Evolutionary conservation across 2,797 vertebrate species (phyloP).

Genomic region (Coreius guichenoti): DNA sequence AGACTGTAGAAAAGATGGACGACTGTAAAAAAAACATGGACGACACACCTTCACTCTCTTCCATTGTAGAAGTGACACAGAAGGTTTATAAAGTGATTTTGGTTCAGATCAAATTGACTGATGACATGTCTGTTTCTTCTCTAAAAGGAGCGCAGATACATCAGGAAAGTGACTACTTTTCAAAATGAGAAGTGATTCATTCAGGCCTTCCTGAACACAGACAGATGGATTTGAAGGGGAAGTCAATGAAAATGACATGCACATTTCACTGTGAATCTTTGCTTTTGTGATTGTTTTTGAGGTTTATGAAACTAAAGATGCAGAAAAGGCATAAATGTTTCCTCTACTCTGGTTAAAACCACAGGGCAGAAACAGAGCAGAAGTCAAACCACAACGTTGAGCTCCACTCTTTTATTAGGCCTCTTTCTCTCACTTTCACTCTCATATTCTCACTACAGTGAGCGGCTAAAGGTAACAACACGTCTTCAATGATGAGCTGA

Average conservation of each 20-base stretch:
- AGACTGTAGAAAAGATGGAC: too few species aligned
- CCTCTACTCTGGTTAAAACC: neutral
- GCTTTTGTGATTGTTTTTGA: neutral
- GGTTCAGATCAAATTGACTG: neutral
- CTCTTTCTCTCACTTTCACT: neutral
- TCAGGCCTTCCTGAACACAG: neutral
- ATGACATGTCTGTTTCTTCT: neutral
- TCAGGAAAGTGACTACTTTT: neutral
- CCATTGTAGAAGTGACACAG: neutral
- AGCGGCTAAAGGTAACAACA: neutral
- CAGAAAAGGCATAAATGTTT: neutral
- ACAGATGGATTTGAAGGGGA: neutral
- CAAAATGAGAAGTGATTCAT: neutral
- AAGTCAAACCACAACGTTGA: neutral
- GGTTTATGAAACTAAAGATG: constrained; percentile 2
- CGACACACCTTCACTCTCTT: too few species aligned
- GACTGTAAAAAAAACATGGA: too few species aligned
- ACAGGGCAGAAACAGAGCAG: constrained; percentile 1
- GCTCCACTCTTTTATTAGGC: neutral
- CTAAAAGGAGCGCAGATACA: neutral
- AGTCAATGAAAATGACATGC: neutral
- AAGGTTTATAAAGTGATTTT: neutral
- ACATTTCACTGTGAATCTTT: neutral
- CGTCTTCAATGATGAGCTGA: neutral
- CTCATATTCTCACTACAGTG: neutral